Base-by-base conservation (phyloP, 2,888 invertebrate genomes). In the Hydriomena furcata region DNA sequence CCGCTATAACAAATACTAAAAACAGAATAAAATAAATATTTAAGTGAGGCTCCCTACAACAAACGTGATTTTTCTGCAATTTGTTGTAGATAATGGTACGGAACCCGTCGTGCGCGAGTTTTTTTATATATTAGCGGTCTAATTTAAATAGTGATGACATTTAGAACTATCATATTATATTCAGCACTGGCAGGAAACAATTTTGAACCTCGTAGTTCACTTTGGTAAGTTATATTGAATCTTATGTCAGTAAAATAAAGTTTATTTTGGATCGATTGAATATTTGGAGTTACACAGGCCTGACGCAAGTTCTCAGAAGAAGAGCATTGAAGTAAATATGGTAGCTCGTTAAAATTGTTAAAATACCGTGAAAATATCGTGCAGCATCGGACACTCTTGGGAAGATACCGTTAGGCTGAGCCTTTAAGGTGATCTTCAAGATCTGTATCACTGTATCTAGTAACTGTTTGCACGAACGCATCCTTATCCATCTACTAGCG, bases 331-430 rank as follows among this genome's bases (percentile, higher is more conserved):
- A 84, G 83, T 84, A 84, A 84, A 83, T 82, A 83, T 78, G 79
- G 77, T 61, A 75, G 78, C 86, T 89, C 88, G 89, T 90, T 90
- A 90, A 89, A 89, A 81, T 82, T 87, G 89, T 87, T 87, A 87
- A 90, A 90, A 89, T 83, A 87, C 87, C 89, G 88, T 90, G 81
- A 88, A 52, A 88, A 88, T 85, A 84, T 84, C 76, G 72, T 78
- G 79, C 79, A 71, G 78, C 83, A 79, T 71, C 78, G 84, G 81
- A 83, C 79, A 82, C 85, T 82, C 82, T 50, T 54, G 84, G 79
- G 84, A 63, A 61, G 65, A 65, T 67, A 62, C 60, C 65, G 63
- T 67, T 64, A 65, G 67, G 63, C 64, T 49, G 44, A 51, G 52
- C 37, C 4, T 40, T 49, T 58, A 63, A 77, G 73, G 76, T 73